These are phyloP conservation scores for Coturnix japonica DNA, from an alignment of 2,113 vertebrate genomes.

Conservation along the genomic window DNA sequence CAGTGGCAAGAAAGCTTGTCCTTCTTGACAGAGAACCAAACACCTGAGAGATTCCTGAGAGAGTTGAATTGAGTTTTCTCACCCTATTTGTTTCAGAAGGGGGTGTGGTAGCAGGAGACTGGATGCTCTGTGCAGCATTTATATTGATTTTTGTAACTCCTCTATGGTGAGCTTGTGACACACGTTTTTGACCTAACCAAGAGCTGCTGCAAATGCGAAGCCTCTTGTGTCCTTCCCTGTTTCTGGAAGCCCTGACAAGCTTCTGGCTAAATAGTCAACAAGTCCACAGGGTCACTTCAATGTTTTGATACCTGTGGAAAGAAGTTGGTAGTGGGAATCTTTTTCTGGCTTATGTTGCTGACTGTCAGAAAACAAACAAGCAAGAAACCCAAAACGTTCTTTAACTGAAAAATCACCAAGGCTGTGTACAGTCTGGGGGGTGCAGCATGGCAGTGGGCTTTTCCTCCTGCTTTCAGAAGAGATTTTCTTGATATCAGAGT, in stretches of 20 bases:
- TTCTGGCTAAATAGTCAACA: not conserved
- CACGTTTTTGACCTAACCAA: not conserved
- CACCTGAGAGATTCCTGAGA: not conserved
- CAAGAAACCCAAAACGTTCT: not conserved
- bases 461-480: not conserved
- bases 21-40: not conserved
- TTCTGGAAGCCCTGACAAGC: not conserved
- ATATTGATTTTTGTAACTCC: not conserved
- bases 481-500: not conserved
- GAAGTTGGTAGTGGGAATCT: not conserved
- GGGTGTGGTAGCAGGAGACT: not conserved
- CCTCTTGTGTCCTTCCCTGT: not conserved
- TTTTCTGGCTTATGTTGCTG: conserved; percentile 15
- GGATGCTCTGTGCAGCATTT: not conserved
- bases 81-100: not conserved
- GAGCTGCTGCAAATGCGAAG: not conserved
- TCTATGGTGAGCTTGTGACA: not conserved
- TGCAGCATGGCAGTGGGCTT: not conserved
- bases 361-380: not conserved
- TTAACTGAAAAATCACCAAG: not conserved
- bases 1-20: not conserved
- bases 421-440: not conserved
- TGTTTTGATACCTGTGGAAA: conserved; percentile 17
- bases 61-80: not conserved
- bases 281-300: not conserved